phyloP scores from a whole-genome alignment of 2,888 invertebrate species.

The Hirtodrosophila trivittata region DNA sequence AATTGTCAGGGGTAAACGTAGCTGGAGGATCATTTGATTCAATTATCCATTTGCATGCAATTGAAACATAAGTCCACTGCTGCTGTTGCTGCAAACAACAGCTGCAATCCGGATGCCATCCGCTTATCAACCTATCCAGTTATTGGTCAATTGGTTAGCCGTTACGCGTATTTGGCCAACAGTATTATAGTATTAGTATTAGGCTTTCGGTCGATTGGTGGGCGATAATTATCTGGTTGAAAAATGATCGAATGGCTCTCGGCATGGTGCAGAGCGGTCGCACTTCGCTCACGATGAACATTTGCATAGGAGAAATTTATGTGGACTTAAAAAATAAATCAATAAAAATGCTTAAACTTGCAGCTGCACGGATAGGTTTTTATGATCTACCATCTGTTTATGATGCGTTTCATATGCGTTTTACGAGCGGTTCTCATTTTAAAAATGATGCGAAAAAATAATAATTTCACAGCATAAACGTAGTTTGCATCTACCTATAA shows the following conservation, averaged over 20 bases:
- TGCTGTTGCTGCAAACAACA: slow-evolving; percentile 16
- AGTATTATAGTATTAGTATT: slow-evolving; percentile 2
- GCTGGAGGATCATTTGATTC: slow-evolving; percentile 62
- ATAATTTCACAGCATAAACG: slow-evolving; percentile 13
- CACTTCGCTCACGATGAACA: slow-evolving; percentile 68
- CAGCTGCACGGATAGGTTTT: slow-evolving; percentile 48
- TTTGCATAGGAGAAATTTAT: slow-evolving; percentile 46
- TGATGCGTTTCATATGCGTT: slow-evolving; percentile 31
- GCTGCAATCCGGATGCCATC: slow-evolving; percentile 42
- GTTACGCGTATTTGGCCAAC: slow-evolving; percentile 34
- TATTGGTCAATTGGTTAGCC: slow-evolving; percentile 71
- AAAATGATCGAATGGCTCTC: slow-evolving; percentile 66
- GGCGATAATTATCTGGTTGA: slow-evolving; percentile 74
- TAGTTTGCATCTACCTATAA: neutral
- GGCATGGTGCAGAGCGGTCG: slow-evolving; percentile 41
- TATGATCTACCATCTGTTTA: slow-evolving; percentile 34
- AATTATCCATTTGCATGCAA: slow-evolving; percentile 79
- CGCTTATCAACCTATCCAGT: slow-evolving; percentile 59
- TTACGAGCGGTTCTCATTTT: slow-evolving; percentile 24
- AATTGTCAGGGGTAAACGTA: slow-evolving; percentile 4
- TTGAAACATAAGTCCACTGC: slow-evolving; percentile 63
- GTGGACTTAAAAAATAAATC: slow-evolving; percentile 34
- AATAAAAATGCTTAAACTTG: slow-evolving; percentile 34
- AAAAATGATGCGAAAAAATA: no score
- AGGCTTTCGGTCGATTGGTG: slow-evolving; percentile 51